Evolutionary conservation across 2,797 vertebrate genomes (phyloP), one percentile per base, ranked within the genome.

Genomic region (Lutjanus campechanus): DNA sequence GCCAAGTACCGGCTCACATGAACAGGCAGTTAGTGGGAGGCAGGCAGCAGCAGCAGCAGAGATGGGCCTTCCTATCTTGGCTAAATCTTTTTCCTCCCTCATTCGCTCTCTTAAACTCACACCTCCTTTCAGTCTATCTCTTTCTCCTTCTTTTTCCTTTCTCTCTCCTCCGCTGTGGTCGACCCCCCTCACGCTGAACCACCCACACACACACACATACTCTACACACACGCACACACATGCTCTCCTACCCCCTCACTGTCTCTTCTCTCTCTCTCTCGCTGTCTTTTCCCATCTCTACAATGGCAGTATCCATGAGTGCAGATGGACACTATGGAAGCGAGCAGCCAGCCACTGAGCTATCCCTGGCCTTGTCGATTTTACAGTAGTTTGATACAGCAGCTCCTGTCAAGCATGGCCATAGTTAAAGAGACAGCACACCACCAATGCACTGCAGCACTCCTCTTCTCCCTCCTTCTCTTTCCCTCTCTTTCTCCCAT

Each of bases 341-440:
- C 67, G 20, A 70, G 83, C 85, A 83, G 78, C 82, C 73, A 47
- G 77, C 86, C 76, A 17, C 84, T 19, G 79, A 88, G 78, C 90
- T 55, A 64, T 88, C 70, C 72, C 82, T 62, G 85, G 86, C 91
- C 88, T 69, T 83, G 89, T 87, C 75, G 77, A 88, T 91, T 90
- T 90, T 92, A 92, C 93, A 90, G 87, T 92, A 92, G 92, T 92
- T 93, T 91, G 89, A 91, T 87, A 89, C 91, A 83, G 89, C 88
- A 76, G 89, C 91, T 89, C 82, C 84, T 84, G 91, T 91, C 81
- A 88, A 90, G 90, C 85, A 77, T 88, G 88, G 88, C 83, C 88
- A 75, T 70, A 63, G 84, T 93, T 94, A 93, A 92, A 93, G 93
- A 91, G 90, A 92, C 93, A 91, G 92, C 83, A 62, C 90, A 82